phyloP scores from a whole-genome alignment of 1,140 invertebrate genomes.

The Drosophila quadrilineata region DNA sequence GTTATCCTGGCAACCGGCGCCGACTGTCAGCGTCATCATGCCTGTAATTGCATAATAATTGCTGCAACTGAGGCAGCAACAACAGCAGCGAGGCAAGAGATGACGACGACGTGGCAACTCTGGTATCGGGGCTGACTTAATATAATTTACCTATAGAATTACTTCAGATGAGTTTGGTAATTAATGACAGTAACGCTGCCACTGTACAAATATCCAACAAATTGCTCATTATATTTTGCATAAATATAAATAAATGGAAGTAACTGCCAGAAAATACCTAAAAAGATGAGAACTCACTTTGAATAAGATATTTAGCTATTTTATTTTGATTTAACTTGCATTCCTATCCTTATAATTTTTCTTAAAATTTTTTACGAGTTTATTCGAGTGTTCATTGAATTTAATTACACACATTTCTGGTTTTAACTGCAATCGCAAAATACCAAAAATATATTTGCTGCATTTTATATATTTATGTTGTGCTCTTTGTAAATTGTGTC shows the following conservation, averaged over 20 bases:
- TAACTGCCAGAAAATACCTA: too few relatives aligned
- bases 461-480: constrained; percentile 16
- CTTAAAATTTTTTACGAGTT: too few relatives aligned
- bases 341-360: not conserved
- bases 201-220: too few relatives aligned
- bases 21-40: constrained; percentile 3
- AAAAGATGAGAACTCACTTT: too few relatives aligned
- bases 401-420: constrained; percentile 14
- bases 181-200: constrained; percentile 52
- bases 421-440: not conserved
- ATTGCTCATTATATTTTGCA: too few relatives aligned
- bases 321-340: not conserved
- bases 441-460: constrained; percentile 8
- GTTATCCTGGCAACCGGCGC: constrained; percentile 46
- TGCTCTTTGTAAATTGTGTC: constrained; percentile 18
- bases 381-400: not conserved
- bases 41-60: constrained; percentile 75
- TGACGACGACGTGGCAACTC: too few relatives aligned
- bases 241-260: too few relatives aligned
- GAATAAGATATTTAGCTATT: not conserved
- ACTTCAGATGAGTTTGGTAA: constrained; percentile 77
- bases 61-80: constrained; percentile 24
- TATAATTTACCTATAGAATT: constrained; percentile 76
- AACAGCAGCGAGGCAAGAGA: constrained; percentile 37
- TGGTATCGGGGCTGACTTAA: constrained; percentile 39